Evolutionary conservation across 2,113 vertebrate species (phyloP).

Genomic region (Sylvicapra grimmia): DNA sequence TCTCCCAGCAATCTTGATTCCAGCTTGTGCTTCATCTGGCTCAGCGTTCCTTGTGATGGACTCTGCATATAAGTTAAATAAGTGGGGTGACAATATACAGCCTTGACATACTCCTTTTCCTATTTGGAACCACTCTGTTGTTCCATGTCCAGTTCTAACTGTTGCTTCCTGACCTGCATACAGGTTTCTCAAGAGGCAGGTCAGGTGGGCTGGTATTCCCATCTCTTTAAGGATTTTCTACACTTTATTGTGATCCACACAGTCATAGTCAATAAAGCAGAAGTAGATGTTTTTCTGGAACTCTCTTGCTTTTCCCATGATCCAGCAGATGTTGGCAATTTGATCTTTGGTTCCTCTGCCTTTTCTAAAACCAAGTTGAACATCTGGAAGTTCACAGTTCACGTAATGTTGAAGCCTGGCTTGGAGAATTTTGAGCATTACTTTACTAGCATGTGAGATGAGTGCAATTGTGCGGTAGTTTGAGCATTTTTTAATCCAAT

Average conservation of each 20-base stretch:
- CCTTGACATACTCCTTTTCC: background rate
- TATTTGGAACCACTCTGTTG: background rate
- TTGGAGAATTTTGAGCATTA: background rate
- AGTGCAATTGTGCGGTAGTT: background rate
- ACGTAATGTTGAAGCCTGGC: background rate
- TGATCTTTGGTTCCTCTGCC: background rate
- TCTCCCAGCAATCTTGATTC: background rate
- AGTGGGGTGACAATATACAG: background rate
- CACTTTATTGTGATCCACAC: background rate
- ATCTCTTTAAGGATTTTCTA: background rate
- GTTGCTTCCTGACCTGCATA: background rate
- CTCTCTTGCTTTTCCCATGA: fast-evolving
- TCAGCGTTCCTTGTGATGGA: background rate
- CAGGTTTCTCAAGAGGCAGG: background rate
- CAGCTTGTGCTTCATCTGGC: background rate
- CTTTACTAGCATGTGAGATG: fast-evolving
- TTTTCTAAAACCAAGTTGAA: background rate
- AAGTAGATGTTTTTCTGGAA: background rate
- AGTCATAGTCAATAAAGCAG: background rate
- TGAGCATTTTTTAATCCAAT: background rate
- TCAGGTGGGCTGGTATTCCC: background rate
- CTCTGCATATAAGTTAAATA: background rate
- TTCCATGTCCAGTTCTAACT: background rate
- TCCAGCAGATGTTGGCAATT: background rate
- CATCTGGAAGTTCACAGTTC: background rate